Evolutionary conservation across 2,797 vertebrate genomes (phyloP), one percentile per base, ranked within the genome.

Genomic region (Hipposideros larvatus): DNA sequence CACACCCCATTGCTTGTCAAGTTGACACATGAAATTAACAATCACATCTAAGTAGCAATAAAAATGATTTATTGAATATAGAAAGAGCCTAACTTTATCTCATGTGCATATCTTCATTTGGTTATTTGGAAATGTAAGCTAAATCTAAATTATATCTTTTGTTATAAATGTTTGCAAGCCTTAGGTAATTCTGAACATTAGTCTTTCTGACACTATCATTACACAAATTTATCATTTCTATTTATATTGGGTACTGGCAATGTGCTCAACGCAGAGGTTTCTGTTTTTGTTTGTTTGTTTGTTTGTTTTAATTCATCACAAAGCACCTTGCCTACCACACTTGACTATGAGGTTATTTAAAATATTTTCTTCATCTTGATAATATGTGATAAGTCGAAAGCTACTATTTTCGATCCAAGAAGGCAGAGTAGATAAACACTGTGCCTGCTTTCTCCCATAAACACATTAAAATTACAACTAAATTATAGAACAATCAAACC

Each of bases 41-140:
- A 57, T 16, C 48, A 48, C 18, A 66, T 48, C 48, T 22, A 75
- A 28, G 5, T 74, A 91, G 65, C 10, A 34, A 73, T 87, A 59
- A 71, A 79, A 37, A 57, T 13, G 89, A 85, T 37, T 79, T 88
- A 84, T 41, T 92, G 26, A 92, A 86, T 79, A 66, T 68, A 82
- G 19, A 73, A 84, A 91, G 26, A 46, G 1, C 2, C 15, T 83
- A 18, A 46, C 7, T 93, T 73, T 91, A 75, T 48, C 41, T 79
- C 37, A 48, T 57, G 24, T 43, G 8, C 16, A 10, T 57, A 79
- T 34, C 22, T 70, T 89, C 6, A 22, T 55, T 55, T 71, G 7
- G 19, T 79, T 70, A 57, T 82, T 59, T 19, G 70, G 22, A 89
- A 95, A 74, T 88, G 48, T 48, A 82, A 74, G 37, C 85, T 80